Conservation (phyloP, 2,888 invertebrate species). For the Aleiodes testaceus region DNA sequence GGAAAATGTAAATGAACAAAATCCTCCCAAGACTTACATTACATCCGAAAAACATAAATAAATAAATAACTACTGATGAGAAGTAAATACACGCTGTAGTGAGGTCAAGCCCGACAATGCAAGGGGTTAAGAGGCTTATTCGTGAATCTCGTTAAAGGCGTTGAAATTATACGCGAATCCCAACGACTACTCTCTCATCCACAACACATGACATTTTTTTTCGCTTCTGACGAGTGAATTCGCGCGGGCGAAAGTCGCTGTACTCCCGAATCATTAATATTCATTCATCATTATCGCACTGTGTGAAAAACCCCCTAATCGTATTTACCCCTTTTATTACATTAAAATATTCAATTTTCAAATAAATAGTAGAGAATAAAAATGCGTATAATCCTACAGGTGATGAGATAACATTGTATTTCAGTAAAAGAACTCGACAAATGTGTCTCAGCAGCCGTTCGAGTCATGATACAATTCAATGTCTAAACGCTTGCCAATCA, state of each 20-base stretch:
- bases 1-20: not conserved
- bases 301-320: not conserved
- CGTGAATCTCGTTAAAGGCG: slow-evolving; percentile 69
- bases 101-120: slow-evolving; percentile 53
- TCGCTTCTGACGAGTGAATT: slow-evolving; percentile 29
- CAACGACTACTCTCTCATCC: slow-evolving; percentile 55
- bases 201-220: slow-evolving; percentile 29
- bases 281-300: not conserved
- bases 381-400: slow-evolving; percentile 33
- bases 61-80: not conserved
- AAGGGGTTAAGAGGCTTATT: slow-evolving; percentile 66
- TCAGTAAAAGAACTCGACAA: not conserved
- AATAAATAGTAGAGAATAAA: slow-evolving; percentile 1
- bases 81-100: not conserved
- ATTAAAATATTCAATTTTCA: not conserved
- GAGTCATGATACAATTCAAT: slow-evolving; percentile 46
- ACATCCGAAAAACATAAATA: not conserved
- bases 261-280: slow-evolving; percentile 36
- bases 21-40: not conserved
- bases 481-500: slow-evolving; percentile 74
- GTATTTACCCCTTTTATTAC: not conserved
- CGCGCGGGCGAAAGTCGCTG: slow-evolving; percentile 18
- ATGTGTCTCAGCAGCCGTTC: slow-evolving; percentile 30
- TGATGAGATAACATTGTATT: slow-evolving; percentile 20
- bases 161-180: slow-evolving; percentile 68